phyloP scores from a whole-genome alignment of 2,888 invertebrate genomes.

The Opisthograptis luteolata region DNA sequence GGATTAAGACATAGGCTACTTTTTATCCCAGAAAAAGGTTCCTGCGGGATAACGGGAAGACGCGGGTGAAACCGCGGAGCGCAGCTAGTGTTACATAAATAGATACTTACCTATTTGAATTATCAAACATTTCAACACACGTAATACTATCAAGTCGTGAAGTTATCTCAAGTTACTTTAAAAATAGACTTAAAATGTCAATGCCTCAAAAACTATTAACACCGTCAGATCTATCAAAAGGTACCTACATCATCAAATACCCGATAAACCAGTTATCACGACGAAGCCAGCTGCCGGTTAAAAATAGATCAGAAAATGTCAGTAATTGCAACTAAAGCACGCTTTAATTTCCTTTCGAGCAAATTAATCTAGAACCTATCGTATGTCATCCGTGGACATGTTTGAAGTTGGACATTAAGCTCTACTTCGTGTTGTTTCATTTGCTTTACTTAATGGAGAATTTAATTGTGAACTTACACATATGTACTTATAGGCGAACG shows the following conservation, averaged over 20 bases:
- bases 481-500: too few species aligned
- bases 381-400: constrained; percentile 41
- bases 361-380: constrained; percentile 54
- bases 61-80: too few species aligned
- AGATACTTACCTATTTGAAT: too few species aligned
- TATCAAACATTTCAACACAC: too few species aligned
- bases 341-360: constrained; percentile 59
- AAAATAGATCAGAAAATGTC: constrained; percentile 44
- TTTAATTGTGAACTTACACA: too few species aligned
- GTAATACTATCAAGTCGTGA: background rate
- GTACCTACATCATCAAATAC: constrained; percentile 46
- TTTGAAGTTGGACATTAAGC: constrained; percentile 16
- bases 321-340: constrained; percentile 40
- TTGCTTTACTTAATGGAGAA: too few species aligned
- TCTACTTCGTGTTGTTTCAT: background rate
- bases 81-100: too few species aligned
- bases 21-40: too few species aligned
- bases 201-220: constrained; percentile 1
- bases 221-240: constrained; percentile 31
- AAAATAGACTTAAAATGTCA: background rate
- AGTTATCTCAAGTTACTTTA: too few species aligned
- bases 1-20: too few species aligned
- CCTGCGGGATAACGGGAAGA: too few species aligned
- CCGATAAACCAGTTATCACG: constrained; percentile 61
- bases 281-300: constrained; percentile 33